phyloP scores from a whole-genome alignment of 2,113 vertebrate species.

The Brevimyrus niger region DNA sequence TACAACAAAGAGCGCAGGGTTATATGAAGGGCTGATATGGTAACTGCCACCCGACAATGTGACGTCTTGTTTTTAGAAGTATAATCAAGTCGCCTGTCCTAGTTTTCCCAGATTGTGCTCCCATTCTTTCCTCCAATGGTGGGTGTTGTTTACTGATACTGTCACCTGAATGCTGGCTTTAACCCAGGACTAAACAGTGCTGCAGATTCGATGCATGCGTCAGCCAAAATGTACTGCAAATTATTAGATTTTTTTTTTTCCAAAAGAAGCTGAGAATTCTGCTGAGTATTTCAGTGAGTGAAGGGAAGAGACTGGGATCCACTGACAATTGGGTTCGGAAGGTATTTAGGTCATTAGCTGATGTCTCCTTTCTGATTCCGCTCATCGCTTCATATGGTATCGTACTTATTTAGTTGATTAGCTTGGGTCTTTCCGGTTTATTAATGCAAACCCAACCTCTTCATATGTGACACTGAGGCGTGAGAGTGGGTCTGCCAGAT shows the following conservation, averaged over 20 bases:
- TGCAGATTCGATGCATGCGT: neutral
- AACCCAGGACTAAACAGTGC: neutral
- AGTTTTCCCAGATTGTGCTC: neutral
- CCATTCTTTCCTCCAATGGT: neutral
- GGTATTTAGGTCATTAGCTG: constrained; percentile 55
- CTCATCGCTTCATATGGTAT: constrained; percentile 49
- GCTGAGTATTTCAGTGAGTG: constrained; percentile 60
- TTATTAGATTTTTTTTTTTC: neutral
- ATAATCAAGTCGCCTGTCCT: neutral
- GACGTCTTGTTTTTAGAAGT: neutral
- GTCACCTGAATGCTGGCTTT: neutral
- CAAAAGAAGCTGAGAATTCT: constrained; percentile 53
- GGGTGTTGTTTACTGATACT: neutral
- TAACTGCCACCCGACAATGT: neutral
- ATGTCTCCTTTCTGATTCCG: neutral
- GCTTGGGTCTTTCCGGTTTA: constrained; percentile 23
- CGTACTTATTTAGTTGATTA: constrained; percentile 43
- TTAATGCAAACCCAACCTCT: neutral
- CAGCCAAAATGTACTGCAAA: neutral
- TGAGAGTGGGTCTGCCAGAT: neutral
- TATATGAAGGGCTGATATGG: neutral
- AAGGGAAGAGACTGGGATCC: constrained; percentile 49
- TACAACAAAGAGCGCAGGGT: neutral
- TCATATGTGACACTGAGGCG: neutral
- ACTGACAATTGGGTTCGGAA: constrained; percentile 57